Evolutionary conservation across 2,113 vertebrate genomes (phyloP).

Genomic region (Catharus bicknelli): DNA sequence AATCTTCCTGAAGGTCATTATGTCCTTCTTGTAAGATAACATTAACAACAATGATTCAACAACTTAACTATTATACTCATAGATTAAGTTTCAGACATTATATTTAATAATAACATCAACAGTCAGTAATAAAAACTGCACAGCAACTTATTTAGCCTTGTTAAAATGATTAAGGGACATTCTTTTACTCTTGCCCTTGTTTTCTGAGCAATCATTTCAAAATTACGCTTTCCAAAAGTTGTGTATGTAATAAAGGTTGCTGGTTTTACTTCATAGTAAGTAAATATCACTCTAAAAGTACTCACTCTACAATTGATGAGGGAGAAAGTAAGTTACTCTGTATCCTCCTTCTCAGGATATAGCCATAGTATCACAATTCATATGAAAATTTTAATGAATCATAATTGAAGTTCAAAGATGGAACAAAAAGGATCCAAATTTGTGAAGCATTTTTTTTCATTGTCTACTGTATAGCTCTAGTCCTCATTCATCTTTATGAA

Average conservation of each 20-base stretch:
- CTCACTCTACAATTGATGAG: not conserved
- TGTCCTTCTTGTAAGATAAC: not conserved
- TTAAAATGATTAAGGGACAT: not conserved
- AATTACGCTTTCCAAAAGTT: not conserved
- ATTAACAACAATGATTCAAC: not conserved
- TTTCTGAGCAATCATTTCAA: not conserved
- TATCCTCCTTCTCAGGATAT: not conserved
- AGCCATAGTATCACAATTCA: not conserved
- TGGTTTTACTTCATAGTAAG: not conserved
- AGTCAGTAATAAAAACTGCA: not conserved
- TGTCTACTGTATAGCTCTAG: too few species aligned
- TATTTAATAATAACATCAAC: not conserved
- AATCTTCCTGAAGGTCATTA: not conserved
- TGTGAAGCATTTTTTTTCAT: not conserved
- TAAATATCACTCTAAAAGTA: not conserved
- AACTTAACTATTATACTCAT: not conserved
- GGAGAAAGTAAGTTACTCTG: not conserved
- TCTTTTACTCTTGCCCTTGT: not conserved
- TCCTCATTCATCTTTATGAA: too few species aligned
- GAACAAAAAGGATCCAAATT: not conserved
- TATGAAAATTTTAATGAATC: not conserved
- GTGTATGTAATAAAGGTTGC: not conserved
- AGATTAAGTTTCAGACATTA: not conserved
- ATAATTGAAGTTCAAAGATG: not conserved
- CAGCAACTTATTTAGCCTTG: not conserved